These are phyloP conservation scores for Seladonia tumulorum DNA, from an alignment of 2,888 invertebrate species.

Conservation along the genomic window DNA sequence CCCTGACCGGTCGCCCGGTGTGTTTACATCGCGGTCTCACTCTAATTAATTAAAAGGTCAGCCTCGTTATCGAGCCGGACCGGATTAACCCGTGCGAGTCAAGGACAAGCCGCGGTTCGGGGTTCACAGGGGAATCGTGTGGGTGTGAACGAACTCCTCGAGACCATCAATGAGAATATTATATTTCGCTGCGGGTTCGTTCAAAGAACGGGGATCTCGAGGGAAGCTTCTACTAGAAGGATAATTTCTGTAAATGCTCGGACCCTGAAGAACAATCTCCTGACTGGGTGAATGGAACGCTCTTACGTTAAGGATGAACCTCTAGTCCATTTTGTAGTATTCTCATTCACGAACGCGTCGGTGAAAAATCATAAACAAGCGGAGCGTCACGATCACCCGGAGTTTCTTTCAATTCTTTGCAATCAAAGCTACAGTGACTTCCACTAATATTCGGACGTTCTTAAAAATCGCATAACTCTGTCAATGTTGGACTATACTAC, in stretches of 20 bases:
- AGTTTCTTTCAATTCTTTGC: too few relatives aligned
- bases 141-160: neutral
- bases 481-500: too few relatives aligned
- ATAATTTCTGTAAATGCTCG: neutral
- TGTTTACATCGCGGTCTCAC: conserved; percentile 22
- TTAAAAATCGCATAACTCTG: too few relatives aligned
- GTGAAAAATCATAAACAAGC: neutral
- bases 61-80: conserved; percentile 4
- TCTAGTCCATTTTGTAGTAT: neutral
- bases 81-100: conserved; percentile 4
- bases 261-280: neutral
- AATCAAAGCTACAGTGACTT: too few relatives aligned
- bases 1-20: neutral
- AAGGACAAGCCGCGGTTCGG: neutral
- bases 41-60: conserved; percentile 33
- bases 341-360: neutral
- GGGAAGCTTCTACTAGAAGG: neutral
- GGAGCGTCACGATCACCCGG: too few relatives aligned
- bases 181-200: neutral
- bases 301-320: neutral
- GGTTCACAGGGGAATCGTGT: neutral
- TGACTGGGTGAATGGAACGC: neutral
- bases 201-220: neutral
- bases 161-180: conserved; percentile 20
- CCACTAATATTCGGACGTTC: too few relatives aligned